Conservation (phyloP, 2,888 invertebrate genomes). For the Diploptera punctata region DNA sequence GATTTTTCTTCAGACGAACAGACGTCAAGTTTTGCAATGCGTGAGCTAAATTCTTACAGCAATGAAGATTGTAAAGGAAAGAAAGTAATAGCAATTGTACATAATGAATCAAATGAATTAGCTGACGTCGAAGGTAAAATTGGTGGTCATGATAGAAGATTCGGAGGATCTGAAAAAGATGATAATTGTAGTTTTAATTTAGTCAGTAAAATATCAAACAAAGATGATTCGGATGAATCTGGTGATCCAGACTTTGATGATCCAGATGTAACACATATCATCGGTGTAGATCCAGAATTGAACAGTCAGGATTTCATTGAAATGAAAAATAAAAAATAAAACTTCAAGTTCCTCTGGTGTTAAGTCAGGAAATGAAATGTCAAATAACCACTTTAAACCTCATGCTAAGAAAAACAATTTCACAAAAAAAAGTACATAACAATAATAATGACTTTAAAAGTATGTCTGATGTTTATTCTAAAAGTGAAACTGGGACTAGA, state of each 20-base stretch:
- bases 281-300: conserved; percentile 17
- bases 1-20: neutral
- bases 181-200: neutral
- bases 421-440: neutral
- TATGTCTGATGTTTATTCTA: too few species aligned
- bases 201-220: neutral
- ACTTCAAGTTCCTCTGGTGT: too few species aligned
- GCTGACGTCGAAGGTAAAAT: conserved; percentile 4
- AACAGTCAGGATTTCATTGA: neutral
- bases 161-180: conserved; percentile 11
- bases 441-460: conserved; percentile 1
- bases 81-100: conserved; percentile 30
- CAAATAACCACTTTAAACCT: neutral
- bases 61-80: too few species aligned
- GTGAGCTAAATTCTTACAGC: neutral
- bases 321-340: neutral
- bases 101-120: neutral
- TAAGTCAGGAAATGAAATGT: neutral
- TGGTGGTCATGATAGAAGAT: conserved; percentile 10
- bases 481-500: too few species aligned
- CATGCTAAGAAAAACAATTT: neutral
- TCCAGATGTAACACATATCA: conserved; percentile 4
- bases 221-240: neutral
- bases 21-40: neutral
- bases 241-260: conserved; percentile 5